Evolutionary conservation across 2,888 invertebrate genomes (phyloP).

Genomic region (Lycia hirtaria): DNA sequence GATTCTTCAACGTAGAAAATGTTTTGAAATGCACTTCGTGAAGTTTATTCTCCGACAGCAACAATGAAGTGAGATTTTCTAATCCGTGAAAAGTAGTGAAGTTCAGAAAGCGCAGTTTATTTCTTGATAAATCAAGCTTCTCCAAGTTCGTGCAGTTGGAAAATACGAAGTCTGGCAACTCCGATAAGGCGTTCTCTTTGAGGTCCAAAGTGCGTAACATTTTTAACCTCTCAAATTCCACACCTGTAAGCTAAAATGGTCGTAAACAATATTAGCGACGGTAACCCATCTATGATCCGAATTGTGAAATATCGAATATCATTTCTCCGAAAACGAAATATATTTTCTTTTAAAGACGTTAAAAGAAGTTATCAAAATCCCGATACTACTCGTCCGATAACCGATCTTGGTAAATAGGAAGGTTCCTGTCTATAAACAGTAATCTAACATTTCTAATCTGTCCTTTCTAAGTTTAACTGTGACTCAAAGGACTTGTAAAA

Average conservation of each 20-base stretch:
- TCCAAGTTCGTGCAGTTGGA: slow-evolving; percentile 84
- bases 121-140: slow-evolving; percentile 88
- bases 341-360: no score
- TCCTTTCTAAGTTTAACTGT: no score
- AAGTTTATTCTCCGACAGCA: slow-evolving; percentile 90
- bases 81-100: slow-evolving; percentile 87
- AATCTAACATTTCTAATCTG: no score
- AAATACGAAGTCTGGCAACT: slow-evolving; percentile 86
- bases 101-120: slow-evolving; percentile 87
- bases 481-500: no score
- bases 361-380: no score
- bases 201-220: slow-evolving; percentile 88
- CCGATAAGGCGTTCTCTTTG: slow-evolving; percentile 87
- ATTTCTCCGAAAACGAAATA: no score
- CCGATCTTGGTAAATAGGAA: no score
- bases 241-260: slow-evolving; percentile 78
- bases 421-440: no score
- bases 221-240: slow-evolving; percentile 83
- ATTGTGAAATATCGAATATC: no score
- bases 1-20: slow-evolving; percentile 87
- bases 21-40: slow-evolving; percentile 86
- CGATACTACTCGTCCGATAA: no score
- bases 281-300: no score
- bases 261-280: slow-evolving; percentile 13
- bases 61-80: slow-evolving; percentile 87